Conservation (phyloP, 2,888 invertebrate genomes). For the Agonopterix alstromeriana region DNA sequence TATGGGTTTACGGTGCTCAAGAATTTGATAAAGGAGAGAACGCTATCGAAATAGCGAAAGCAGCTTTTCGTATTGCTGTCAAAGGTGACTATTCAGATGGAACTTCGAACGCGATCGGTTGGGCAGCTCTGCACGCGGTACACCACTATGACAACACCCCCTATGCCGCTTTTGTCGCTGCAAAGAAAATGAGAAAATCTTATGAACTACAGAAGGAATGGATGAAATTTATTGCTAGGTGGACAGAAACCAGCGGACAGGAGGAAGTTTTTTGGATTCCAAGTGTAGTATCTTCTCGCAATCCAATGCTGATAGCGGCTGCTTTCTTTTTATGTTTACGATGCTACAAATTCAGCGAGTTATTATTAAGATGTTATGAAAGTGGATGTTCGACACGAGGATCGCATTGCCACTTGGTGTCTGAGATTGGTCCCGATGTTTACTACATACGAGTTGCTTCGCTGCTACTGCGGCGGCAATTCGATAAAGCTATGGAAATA, state of each 20-base stretch:
- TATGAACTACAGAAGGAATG: conserved; percentile 49
- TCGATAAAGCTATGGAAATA: conserved; percentile 36
- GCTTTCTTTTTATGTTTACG: conserved; percentile 63
- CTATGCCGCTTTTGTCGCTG: conserved; percentile 49
- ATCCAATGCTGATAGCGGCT: conserved; percentile 56
- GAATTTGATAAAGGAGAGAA: conserved; percentile 42
- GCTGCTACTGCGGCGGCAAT: conserved; percentile 33
- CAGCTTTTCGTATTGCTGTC: conserved; percentile 55
- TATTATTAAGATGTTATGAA: conserved; percentile 44
- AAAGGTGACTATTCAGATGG: conserved; percentile 58
- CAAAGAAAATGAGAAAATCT: conserved; percentile 56
- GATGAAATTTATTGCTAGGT: conserved; percentile 43
- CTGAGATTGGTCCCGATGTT: conserved; percentile 28
- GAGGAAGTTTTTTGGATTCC: conserved; percentile 62
- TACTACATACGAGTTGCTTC: conserved; percentile 53
- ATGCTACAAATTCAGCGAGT: conserved; percentile 50
- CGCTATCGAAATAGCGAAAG: conserved; percentile 29
- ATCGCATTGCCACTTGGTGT: conserved; percentile 18
- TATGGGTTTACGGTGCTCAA: conserved; percentile 54
- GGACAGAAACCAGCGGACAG: conserved; percentile 54
- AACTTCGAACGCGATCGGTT: conserved; percentile 54
- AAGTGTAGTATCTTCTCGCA: conserved; percentile 24
- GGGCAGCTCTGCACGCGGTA: conserved; percentile 58
- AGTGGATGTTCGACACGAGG: conserved; percentile 43
- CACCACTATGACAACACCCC: conserved; percentile 38